These are phyloP conservation scores for Myotis davidii DNA, from an alignment of 2,113 vertebrate genomes.

Conservation along the genomic window DNA sequence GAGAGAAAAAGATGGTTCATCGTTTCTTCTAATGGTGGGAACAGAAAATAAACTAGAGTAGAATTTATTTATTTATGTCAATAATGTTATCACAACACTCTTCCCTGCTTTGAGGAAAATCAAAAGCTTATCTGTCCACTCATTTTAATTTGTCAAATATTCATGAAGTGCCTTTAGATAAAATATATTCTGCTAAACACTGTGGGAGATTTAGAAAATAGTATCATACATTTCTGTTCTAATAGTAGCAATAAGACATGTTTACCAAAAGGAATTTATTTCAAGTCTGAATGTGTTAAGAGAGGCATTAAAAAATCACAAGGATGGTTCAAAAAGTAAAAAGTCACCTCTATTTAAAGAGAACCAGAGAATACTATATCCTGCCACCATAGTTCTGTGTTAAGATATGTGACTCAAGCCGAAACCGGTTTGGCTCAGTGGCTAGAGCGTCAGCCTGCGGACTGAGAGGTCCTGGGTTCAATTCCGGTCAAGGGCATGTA, in stretches of 20 bases:
- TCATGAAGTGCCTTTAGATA: not conserved
- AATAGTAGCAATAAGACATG: conserved; percentile 43
- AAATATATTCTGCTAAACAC: conserved; percentile 30
- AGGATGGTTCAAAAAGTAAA: conserved; percentile 23
- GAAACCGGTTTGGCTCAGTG: too few species aligned
- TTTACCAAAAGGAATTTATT: conserved; percentile 32
- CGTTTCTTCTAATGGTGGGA: not conserved
- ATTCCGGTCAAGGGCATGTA: too few species aligned
- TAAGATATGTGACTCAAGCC: not conserved
- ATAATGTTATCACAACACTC: not conserved
- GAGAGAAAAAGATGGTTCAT: not conserved
- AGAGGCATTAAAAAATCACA: conserved; percentile 5
- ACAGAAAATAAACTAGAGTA: not conserved
- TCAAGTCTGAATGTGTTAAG: not conserved
- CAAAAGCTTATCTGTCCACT: conserved; percentile 1
- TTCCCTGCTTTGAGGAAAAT: not conserved
- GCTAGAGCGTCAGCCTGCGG: too few species aligned
- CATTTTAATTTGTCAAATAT: conserved; percentile 57
- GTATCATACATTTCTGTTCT: not conserved
- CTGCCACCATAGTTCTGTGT: not conserved
- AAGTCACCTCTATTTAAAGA: not conserved
- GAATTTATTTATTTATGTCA: conserved; percentile 22
- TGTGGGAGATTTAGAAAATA: conserved; percentile 37
- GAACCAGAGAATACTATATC: not conserved
- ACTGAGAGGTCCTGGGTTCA: too few species aligned